Evolutionary conservation across 2,888 invertebrate species (phyloP).

Genomic region (Clunio marinus): DNA sequence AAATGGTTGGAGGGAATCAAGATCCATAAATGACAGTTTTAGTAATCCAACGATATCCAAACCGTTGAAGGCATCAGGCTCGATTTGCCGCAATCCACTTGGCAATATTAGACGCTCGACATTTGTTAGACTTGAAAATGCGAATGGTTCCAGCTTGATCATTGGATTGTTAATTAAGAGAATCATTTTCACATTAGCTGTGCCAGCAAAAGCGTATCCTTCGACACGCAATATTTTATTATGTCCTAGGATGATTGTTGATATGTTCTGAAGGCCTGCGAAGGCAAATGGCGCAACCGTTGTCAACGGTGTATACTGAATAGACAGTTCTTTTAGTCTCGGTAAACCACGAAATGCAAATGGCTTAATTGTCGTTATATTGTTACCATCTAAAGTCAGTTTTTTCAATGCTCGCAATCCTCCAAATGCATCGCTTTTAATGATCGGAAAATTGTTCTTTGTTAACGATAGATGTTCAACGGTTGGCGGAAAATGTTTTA

Average conservation of each 20-base stretch:
- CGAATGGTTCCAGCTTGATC: constrained; percentile 71
- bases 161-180: constrained; percentile 81
- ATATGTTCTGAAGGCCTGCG: constrained; percentile 75
- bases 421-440: constrained; percentile 77
- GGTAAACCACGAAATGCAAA: constrained; percentile 82
- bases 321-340: constrained; percentile 71
- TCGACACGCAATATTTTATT: constrained; percentile 67
- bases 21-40: constrained; percentile 79
- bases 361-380: constrained; percentile 75
- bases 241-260: constrained; percentile 64
- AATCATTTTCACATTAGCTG: constrained; percentile 75
- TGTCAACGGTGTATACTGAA: constrained; percentile 79
- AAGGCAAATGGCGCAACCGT: constrained; percentile 80
- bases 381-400: constrained; percentile 81
- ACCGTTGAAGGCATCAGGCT: constrained; percentile 76
- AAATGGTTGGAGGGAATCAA: constrained; percentile 63
- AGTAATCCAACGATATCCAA: constrained; percentile 76
- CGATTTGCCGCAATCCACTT: constrained; percentile 69
- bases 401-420: constrained; percentile 76
- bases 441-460: constrained; percentile 76
- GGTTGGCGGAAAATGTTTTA: constrained; percentile 66
- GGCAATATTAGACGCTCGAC: constrained; percentile 80
- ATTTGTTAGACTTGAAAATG: constrained; percentile 78
- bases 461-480: constrained; percentile 82
- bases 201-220: constrained; percentile 80